Conservation (phyloP, 2,113 vertebrate species). For the Gila orcuttii region DNA sequence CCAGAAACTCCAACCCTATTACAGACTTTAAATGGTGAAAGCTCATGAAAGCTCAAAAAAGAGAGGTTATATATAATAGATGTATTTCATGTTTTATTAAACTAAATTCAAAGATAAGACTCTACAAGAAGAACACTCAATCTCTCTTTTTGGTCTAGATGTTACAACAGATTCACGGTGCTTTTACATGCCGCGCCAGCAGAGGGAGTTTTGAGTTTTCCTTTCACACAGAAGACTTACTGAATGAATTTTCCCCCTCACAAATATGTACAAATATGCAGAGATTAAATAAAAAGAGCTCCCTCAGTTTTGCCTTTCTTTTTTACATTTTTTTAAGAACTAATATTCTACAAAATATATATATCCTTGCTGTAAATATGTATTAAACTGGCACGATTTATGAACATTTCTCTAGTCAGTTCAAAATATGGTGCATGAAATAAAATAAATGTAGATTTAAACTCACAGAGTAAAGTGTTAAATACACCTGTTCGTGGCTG, state of each 20-base stretch:
- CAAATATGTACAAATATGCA: not conserved
- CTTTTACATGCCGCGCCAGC: conserved; percentile 34
- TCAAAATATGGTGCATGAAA: not conserved
- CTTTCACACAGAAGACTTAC: not conserved
- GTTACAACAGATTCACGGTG: not conserved
- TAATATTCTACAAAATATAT: not conserved
- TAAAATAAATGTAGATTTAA: not conserved
- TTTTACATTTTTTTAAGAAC: not conserved
- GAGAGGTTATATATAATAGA: not conserved
- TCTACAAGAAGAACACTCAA: not conserved
- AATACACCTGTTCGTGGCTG: conserved; percentile 74
- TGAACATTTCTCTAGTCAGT: not conserved
- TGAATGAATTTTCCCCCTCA: not conserved
- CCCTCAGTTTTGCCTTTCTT: not conserved
- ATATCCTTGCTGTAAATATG: not conserved
- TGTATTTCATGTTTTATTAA: not conserved
- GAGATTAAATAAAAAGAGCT: not conserved
- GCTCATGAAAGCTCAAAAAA: not conserved
- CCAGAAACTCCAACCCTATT: not conserved
- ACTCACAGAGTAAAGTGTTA: conserved; percentile 50
- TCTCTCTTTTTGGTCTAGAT: not conserved
- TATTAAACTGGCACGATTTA: not conserved
- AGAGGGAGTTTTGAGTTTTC: conserved; percentile 52
- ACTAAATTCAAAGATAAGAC: conserved; percentile 3
- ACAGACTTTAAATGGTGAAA: not conserved